Evolutionary conservation across 2,797 vertebrate genomes (phyloP), one percentile per base, ranked within the genome.

Genomic region (Bradypodion ventrale): DNA sequence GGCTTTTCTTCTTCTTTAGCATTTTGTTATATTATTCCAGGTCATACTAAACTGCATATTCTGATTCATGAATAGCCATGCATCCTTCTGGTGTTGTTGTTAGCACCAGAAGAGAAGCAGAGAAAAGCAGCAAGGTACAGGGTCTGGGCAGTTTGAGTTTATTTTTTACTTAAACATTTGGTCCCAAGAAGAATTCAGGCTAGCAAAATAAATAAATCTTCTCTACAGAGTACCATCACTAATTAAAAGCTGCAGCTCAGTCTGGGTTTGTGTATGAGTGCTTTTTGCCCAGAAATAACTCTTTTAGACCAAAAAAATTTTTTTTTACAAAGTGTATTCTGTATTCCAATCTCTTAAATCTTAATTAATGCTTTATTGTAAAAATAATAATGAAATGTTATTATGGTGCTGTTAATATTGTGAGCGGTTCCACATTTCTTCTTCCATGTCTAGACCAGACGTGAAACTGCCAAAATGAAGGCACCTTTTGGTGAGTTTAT

Each of bases 161-260:
- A 44, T 46, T 46, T 46, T 46, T 10, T 46, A 46, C 5, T 84
- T 66, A 60, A 78, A 40, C 68, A 60, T 78, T 80, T 74, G 3
- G 78, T 87, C 77, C 0, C 0, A 88, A 84, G 60, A 75, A 80
- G 83, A 87, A 75, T 80, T 88, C 77, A 90, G 68, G 16, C 87
- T 89, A 73, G 69, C 63, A 83, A 68, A 76, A 91, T 32, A 32
- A 59, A 37, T 35, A 81, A 60, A 75, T 25, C 19, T 63, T 78
- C 29, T 1, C 40, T 44, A 42, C 62, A 65, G 56, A 85, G 60
- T 21, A 49, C 65, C 13, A 21, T 68, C 7, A 23, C 7, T 59
- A 77, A 83, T 86, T 86, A 44, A 63, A 72, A 82, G 79, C n/a
- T n/a, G 49, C 49, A 52, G 49, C 49, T 83, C 5, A 5, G 49